Conservation (phyloP, 2,888 invertebrate genomes). For the Acrobasis repandana region DNA sequence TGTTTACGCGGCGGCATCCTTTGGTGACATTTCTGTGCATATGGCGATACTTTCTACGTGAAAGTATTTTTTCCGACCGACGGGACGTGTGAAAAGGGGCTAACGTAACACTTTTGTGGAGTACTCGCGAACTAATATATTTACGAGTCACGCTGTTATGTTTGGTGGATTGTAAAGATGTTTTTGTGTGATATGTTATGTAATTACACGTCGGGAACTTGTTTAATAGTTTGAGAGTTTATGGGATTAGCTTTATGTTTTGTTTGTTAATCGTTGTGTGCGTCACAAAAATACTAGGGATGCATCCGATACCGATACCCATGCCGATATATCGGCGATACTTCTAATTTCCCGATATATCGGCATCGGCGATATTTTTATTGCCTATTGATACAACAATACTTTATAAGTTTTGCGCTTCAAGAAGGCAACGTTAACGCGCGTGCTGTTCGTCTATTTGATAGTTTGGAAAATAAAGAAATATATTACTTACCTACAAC, state of each 20-base stretch:
- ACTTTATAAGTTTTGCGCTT: no score
- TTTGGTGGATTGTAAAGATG: constrained; percentile 25
- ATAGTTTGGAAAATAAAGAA: no score
- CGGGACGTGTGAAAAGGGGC: constrained; percentile 1
- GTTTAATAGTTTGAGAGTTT: constrained; percentile 13
- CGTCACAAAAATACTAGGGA: background rate
- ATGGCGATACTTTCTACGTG: background rate
- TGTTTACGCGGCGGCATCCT: background rate
- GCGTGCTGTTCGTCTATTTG: no score
- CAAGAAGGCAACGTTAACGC: no score
- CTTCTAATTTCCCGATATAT: no score
- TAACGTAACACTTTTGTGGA: constrained; percentile 51
- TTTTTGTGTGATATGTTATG: constrained; percentile 17
- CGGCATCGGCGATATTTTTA: no score
- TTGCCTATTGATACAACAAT: no score
- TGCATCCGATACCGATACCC: no score
- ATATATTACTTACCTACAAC: no score
- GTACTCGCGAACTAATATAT: constrained; percentile 32
- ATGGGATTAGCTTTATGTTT: background rate
- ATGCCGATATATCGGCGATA: no score
- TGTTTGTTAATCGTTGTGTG: background rate
- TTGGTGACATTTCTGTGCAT: background rate
- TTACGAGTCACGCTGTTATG: constrained; percentile 48
- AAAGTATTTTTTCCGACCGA: background rate
- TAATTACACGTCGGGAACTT: constrained; percentile 14